Evolutionary conservation across 2,113 vertebrate species (phyloP).

Genomic region (Saguinus midas): DNA sequence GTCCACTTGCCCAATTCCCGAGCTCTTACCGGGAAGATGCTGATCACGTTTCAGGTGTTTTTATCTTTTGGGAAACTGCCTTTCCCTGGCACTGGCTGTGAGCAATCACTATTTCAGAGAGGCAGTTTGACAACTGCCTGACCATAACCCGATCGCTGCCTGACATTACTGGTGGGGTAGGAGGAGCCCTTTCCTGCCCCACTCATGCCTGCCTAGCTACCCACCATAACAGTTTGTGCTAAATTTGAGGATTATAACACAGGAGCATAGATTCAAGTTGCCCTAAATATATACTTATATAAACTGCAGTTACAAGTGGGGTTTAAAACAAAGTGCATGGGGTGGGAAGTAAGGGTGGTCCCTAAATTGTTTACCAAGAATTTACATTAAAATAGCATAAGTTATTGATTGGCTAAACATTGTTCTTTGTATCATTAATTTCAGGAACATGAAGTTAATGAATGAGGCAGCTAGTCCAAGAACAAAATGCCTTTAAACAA

Average conservation of each 20-base stretch:
- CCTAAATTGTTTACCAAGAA: neutral
- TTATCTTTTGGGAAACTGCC: no score
- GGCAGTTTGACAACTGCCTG: no score
- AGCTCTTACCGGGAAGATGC: no score
- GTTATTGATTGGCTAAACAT: neutral
- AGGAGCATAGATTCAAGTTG: neutral
- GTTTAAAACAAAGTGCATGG: neutral
- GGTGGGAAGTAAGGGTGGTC: neutral
- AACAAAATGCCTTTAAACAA: neutral
- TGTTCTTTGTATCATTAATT: neutral
- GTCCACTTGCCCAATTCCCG: no score
- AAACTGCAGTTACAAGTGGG: neutral
- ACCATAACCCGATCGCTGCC: no score
- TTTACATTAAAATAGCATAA: neutral
- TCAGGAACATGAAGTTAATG: neutral
- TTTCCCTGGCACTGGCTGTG: no score
- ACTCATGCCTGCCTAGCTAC: no score
- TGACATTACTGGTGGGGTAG: no score
- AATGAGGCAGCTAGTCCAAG: neutral
- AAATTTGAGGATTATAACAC: neutral
- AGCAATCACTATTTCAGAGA: no score
- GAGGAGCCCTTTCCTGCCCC: no score
- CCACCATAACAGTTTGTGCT: neutral
- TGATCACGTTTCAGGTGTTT: no score
- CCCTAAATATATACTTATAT: neutral